phyloP scores from a whole-genome alignment of 2,888 invertebrate genomes.

The Limnephilus auricula region DNA sequence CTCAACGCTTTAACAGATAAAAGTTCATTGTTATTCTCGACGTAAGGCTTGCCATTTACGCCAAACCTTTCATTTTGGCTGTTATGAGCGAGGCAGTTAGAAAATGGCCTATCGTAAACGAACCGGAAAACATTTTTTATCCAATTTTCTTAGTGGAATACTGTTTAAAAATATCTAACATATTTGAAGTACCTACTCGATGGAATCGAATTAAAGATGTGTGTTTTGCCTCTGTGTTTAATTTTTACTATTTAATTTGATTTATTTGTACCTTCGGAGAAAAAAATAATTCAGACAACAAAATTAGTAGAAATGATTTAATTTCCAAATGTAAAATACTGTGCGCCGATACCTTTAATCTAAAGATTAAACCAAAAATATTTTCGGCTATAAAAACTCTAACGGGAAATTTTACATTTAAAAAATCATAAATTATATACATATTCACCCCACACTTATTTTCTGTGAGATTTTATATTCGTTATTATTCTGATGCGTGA shows the following conservation, averaged over 20 bases:
- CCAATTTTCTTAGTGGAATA: conserved; percentile 22
- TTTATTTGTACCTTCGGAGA: no score
- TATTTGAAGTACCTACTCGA: background rate
- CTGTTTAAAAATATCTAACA: background rate
- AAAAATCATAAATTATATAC: background rate
- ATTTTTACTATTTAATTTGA: background rate
- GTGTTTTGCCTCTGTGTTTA: background rate
- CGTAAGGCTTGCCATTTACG: conserved; percentile 44
- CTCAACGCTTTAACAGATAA: conserved; percentile 18
- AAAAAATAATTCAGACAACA: background rate
- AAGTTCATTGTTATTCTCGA: conserved; percentile 50
- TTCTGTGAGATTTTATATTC: background rate
- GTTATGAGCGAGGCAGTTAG: conserved; percentile 42
- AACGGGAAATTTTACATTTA: background rate
- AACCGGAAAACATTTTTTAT: conserved; percentile 6
- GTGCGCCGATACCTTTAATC: no score
- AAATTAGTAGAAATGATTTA: no score
- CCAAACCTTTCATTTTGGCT: background rate
- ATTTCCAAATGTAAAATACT: no score
- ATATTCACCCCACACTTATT: background rate
- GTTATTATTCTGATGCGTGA: background rate
- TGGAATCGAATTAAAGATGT: background rate
- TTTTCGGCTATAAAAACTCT: background rate
- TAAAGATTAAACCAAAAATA: background rate
- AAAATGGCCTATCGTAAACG: conserved; percentile 38